These are phyloP conservation scores for Lethenteron reissneri DNA, from an alignment of 2,113 vertebrate species.

Conservation along the genomic window DNA sequence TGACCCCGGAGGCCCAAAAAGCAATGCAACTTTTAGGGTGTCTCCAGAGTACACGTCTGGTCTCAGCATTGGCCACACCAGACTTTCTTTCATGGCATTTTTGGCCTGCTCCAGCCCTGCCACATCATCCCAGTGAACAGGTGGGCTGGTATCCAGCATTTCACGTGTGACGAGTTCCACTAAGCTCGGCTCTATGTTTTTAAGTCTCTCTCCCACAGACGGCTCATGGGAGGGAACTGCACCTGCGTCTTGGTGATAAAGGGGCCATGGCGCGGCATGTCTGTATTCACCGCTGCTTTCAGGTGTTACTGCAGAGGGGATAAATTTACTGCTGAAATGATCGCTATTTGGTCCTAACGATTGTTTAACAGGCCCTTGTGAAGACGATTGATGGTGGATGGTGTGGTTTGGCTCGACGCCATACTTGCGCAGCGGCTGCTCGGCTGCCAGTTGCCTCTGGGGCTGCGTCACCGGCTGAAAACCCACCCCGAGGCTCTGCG, in stretches of 20 bases:
- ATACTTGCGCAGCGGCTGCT: slow-evolving; percentile 2
- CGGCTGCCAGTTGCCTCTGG: background rate
- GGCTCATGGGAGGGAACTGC: too few species aligned
- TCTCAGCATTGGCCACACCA: slow-evolving; percentile 4
- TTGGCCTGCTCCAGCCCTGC: slow-evolving; percentile 3
- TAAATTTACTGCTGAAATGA: background rate
- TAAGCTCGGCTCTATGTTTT: background rate
- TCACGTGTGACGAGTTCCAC: slow-evolving; percentile 6
- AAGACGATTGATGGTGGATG: slow-evolving; percentile 4
- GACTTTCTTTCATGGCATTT: background rate
- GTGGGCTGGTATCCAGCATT: slow-evolving; percentile 1
- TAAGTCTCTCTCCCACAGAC: too few species aligned
- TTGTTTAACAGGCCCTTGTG: slow-evolving; percentile 1
- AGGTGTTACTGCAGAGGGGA: background rate
- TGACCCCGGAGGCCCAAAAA: slow-evolving; percentile 4
- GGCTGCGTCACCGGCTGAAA: slow-evolving; percentile 2
- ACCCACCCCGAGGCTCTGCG: background rate
- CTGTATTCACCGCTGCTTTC: background rate
- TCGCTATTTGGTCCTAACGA: background rate
- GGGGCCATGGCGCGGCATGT: background rate
- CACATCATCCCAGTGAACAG: slow-evolving; percentile 4
- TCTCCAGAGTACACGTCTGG: slow-evolving; percentile 1
- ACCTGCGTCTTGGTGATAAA: too few species aligned
- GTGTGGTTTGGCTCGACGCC: slow-evolving; percentile 1
- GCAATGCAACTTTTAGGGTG: background rate